A percentile compares a stretch with the other conserved stretches of the same genome.
phyloP scores from a whole-genome alignment of 2,888 invertebrate species.

The Papilio demoleus region DNA sequence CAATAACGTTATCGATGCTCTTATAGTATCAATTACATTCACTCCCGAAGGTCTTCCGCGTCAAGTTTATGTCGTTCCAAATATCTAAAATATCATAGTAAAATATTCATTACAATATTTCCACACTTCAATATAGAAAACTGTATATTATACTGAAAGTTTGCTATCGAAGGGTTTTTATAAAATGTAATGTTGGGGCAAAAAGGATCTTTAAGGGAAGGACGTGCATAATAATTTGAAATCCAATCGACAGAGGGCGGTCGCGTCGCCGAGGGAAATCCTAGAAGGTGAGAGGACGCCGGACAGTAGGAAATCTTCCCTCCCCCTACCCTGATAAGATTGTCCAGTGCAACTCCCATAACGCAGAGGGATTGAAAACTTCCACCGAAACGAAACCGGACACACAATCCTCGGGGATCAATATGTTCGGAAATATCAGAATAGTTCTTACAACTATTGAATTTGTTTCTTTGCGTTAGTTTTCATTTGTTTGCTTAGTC shows the following conservation, averaged over 20 bases:
- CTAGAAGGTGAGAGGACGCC: slow-evolving; percentile 75
- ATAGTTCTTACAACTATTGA: slow-evolving; percentile 69
- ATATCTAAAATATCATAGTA: neutral
- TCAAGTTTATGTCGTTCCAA: neutral
- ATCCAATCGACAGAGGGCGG: slow-evolving; percentile 71
- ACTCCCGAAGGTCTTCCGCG: neutral
- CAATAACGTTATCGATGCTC: neutral
- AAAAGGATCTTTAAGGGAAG: slow-evolving; percentile 63
- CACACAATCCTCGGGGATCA: slow-evolving; percentile 78
- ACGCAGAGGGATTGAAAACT: slow-evolving; percentile 82
- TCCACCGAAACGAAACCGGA: slow-evolving; percentile 79
- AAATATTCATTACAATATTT: neutral
- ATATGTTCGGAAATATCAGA: slow-evolving; percentile 79
- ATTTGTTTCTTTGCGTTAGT: slow-evolving; percentile 57
- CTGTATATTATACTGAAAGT: slow-evolving; percentile 28
- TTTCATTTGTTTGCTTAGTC: slow-evolving; percentile 62
- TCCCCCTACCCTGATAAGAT: slow-evolving; percentile 77
- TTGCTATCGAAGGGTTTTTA: slow-evolving; percentile 27
- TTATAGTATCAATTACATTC: neutral
- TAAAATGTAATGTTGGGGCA: slow-evolving; percentile 25
- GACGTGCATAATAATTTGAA: slow-evolving; percentile 78
- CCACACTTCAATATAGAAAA: neutral
- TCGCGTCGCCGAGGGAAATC: slow-evolving; percentile 72
- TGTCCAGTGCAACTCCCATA: slow-evolving; percentile 82
- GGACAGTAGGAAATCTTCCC: slow-evolving; percentile 80